These are phyloP conservation scores for Drosophila austrosaltans DNA, from an alignment of 2,888 invertebrate species.

Conservation along the genomic window DNA sequence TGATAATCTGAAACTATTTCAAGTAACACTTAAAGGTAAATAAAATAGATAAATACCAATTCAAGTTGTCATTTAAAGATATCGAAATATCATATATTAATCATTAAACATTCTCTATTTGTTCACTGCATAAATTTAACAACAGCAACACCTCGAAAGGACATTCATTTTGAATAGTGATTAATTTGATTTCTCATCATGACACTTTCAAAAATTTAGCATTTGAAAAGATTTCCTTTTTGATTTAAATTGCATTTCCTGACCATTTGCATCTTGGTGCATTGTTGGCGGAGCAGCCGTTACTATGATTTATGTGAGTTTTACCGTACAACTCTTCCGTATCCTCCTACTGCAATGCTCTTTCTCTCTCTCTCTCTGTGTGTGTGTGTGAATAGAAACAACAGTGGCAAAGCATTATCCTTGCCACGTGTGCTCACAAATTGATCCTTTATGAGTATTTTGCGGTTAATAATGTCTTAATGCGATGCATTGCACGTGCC, in stretches of 20 bases:
- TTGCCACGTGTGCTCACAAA: constrained; percentile 77
- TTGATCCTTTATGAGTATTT: constrained; percentile 79
- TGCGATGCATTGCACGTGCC: constrained; percentile 71
- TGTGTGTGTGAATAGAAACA: too few species aligned
- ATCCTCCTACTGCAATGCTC: neutral
- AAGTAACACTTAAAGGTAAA: too few species aligned
- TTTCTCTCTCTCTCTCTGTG: too few species aligned
- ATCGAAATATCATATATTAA: too few species aligned
- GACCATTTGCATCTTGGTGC: constrained; percentile 36
- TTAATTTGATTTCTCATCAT: neutral
- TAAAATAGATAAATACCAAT: too few species aligned
- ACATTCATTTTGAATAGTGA: neutral
- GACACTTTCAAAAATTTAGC: constrained; percentile 22
- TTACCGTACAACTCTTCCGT: constrained; percentile 48
- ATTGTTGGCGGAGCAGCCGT: constrained; percentile 51
- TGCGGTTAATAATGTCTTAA: constrained; percentile 75
- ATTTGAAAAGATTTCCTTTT: constrained; percentile 39
- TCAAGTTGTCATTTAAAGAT: too few species aligned
- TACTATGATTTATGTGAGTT: constrained; percentile 70
- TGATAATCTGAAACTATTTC: too few species aligned
- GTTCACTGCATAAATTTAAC: too few species aligned
- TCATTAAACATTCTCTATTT: too few species aligned
- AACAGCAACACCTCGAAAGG: too few species aligned
- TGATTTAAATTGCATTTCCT: constrained; percentile 47
- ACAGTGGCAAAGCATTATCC: constrained; percentile 53